These are phyloP conservation scores for Tetragonula carbonaria DNA, from an alignment of 2,888 invertebrate genomes.

Conservation along the genomic window DNA sequence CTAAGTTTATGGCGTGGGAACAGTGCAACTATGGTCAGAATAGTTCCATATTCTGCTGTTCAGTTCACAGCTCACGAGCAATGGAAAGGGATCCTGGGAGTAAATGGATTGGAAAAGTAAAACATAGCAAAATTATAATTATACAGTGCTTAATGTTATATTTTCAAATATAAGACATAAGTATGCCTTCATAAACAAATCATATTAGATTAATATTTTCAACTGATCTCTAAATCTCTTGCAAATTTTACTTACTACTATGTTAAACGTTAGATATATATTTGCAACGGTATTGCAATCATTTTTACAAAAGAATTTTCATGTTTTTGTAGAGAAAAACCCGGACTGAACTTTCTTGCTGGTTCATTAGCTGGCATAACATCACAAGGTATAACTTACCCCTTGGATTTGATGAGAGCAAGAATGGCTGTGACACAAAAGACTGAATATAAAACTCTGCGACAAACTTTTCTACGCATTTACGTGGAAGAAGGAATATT, in stretches of 20 bases:
- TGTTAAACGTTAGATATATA: not conserved
- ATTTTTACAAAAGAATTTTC: conserved; percentile 11
- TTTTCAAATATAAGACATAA: not conserved
- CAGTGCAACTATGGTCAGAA: conserved; percentile 98
- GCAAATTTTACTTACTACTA: not conserved
- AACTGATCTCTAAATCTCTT: not conserved
- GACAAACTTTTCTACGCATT: conserved; percentile 89
- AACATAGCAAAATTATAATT: conserved; percentile 52
- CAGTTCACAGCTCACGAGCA: conserved; percentile 99
- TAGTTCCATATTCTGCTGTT: conserved; percentile 98
- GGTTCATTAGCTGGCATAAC: conserved; percentile 98
- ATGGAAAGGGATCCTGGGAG: conserved; percentile 92
- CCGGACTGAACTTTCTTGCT: conserved; percentile 89
- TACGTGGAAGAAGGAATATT: conserved; percentile 90
- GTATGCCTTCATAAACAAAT: not conserved
- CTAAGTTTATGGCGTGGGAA: conserved; percentile 98
- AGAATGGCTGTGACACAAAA: conserved; percentile 97
- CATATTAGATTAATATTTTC: not conserved
- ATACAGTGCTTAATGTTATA: not conserved
- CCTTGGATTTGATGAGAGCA: conserved; percentile 97
- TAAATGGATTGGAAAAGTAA: conserved; percentile 88
- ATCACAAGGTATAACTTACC: conserved; percentile 97
- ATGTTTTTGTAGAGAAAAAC: conserved; percentile 52
- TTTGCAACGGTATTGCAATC: conserved; percentile 12
- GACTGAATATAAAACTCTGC: conserved; percentile 88